Evolutionary conservation across 2,888 invertebrate genomes (phyloP).

Genomic region (Mimumesa dahlbomi): DNA sequence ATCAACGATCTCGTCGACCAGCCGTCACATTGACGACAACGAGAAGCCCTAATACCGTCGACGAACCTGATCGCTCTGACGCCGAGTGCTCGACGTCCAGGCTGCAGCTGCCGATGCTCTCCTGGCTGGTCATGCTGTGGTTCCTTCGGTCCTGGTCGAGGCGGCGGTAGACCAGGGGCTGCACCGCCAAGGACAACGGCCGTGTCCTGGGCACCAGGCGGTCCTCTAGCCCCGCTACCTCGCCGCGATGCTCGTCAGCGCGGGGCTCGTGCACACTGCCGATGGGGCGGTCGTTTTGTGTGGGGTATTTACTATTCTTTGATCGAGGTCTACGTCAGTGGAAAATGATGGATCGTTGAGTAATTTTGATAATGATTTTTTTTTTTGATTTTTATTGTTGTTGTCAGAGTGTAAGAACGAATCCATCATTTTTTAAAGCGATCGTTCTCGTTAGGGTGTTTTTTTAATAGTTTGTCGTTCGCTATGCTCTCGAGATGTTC

Average conservation of each 20-base stretch:
- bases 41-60: too few species aligned
- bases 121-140: constrained; percentile 80
- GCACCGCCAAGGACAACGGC: constrained; percentile 77
- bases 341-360: too few species aligned
- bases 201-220: constrained; percentile 68
- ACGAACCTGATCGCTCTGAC: constrained; percentile 80
- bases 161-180: constrained; percentile 77
- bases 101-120: constrained; percentile 93
- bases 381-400: too few species aligned
- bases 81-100: constrained; percentile 88
- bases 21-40: not conserved
- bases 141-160: constrained; percentile 71
- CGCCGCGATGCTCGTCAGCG: constrained; percentile 70
- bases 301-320: too few species aligned
- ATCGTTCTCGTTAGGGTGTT: too few species aligned
- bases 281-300: too few species aligned
- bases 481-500: not conserved
- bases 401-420: too few species aligned
- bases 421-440: too few species aligned
- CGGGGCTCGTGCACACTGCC: constrained; percentile 78
- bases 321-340: too few species aligned
- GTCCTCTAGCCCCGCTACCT: constrained; percentile 76
- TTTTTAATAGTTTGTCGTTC: not conserved
- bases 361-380: too few species aligned
- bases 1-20: not conserved